phyloP scores from a whole-genome alignment of 2,797 vertebrate genomes.

The Onychomys arenicola region DNA sequence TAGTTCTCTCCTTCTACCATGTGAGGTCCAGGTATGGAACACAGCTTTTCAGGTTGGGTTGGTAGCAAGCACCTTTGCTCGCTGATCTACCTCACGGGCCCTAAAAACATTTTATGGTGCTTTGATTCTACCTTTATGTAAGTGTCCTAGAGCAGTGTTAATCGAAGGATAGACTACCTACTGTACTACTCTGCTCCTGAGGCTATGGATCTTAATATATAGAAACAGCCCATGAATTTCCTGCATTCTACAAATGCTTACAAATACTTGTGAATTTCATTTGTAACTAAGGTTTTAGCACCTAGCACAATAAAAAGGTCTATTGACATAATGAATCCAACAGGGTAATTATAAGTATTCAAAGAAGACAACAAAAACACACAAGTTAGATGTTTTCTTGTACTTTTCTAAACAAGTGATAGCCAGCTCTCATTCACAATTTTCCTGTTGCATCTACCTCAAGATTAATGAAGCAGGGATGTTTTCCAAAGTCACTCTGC shows the following conservation, averaged over 20 bases:
- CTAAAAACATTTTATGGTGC: neutral
- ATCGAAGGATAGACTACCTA: neutral
- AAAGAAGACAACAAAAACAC: neutral
- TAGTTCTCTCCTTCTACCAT: neutral
- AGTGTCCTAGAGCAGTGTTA: neutral
- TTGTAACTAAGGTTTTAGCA: neutral
- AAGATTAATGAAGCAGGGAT: neutral
- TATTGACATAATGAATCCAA: neutral
- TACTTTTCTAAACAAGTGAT: neutral
- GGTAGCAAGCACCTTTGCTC: neutral
- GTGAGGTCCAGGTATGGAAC: neutral
- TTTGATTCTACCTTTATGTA: neutral
- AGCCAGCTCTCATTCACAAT: neutral
- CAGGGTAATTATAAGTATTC: neutral
- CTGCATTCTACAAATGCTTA: neutral
- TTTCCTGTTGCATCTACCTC: neutral
- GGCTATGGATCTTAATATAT: neutral
- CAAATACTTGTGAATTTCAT: slow-evolving; percentile 5
- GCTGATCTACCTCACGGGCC: neutral
- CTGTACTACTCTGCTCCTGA: neutral
- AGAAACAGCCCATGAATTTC: neutral
- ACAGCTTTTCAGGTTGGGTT: neutral
- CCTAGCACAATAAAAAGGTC: neutral
- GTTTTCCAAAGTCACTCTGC: neutral
- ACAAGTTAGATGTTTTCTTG: neutral